These are phyloP conservation scores for Aphrocallistes beatrix DNA, from an alignment of 37 sponge, comb jelly and placozoan species.

Conservation along the genomic window DNA sequence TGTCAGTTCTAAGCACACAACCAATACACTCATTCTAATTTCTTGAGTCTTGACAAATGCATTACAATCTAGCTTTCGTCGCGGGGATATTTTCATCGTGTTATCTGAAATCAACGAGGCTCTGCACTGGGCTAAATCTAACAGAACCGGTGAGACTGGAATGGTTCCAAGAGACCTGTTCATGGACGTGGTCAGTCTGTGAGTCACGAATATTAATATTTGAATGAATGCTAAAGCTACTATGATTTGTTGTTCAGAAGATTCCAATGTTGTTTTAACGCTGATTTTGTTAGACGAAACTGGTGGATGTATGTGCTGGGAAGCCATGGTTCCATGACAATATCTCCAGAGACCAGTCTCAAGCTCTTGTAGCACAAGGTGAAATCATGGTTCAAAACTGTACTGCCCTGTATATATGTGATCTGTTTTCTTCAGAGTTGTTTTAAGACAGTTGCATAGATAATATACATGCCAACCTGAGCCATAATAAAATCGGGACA, in stretches of 20 bases:
- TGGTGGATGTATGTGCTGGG: background rate
- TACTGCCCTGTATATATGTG: no score
- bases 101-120: conserved; percentile 4
- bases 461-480: no score
- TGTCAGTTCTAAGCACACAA: no score
- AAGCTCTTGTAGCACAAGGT: background rate
- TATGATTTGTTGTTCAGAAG: background rate
- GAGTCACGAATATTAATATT: background rate
- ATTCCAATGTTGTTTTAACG: no score
- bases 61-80: background rate
- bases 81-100: background rate
- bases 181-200: conserved; percentile 18
- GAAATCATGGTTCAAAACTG: background rate
- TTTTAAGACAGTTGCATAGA: no score
- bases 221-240: background rate
- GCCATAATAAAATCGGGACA: no score
- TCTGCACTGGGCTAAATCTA: conserved; percentile 6
- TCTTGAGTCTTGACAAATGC: no score
- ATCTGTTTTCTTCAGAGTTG: no score
- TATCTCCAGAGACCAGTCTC: background rate
- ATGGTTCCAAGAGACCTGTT: conserved; percentile 14
- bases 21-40: no score
- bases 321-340: background rate
- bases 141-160: background rate
- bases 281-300: background rate